These are phyloP conservation scores for Passer montanus DNA, from an alignment of 2,113 vertebrate species.

Conservation along the genomic window DNA sequence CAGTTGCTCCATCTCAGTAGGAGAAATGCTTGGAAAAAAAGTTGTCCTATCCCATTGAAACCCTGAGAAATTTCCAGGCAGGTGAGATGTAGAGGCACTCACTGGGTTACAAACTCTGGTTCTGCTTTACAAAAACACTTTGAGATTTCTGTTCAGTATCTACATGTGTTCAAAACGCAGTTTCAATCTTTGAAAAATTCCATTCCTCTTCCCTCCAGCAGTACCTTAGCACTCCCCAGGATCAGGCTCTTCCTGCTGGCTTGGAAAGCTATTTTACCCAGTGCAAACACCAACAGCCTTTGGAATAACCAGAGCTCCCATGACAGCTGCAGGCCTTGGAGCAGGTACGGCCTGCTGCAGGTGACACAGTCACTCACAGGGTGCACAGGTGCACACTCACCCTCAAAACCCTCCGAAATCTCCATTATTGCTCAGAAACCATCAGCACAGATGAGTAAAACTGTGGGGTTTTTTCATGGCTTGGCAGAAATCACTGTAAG, in stretches of 20 bases:
- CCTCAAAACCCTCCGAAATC: background rate
- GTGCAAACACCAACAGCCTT: background rate
- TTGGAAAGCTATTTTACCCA: background rate
- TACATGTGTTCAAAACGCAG: rapidly evolving
- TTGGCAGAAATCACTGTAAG: background rate
- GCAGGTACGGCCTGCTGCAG: background rate
- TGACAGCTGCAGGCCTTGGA: background rate
- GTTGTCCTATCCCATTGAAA: background rate
- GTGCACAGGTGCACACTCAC: background rate
- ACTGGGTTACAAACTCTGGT: background rate
- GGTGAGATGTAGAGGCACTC: background rate
- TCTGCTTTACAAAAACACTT: background rate
- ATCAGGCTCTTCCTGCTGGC: background rate
- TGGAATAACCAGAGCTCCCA: background rate
- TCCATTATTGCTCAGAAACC: background rate
- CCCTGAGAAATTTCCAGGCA: background rate
- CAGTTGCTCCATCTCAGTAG: background rate
- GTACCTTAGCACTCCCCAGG: too few relatives aligned
- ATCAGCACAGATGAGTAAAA: background rate
- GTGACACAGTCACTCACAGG: background rate
- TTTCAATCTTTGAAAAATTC: background rate
- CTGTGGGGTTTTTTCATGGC: background rate
- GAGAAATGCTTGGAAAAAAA: background rate
- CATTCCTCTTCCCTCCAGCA: background rate
- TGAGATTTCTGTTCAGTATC: background rate